These are phyloP conservation scores for Takifugu flavidus DNA, from an alignment of 2,113 vertebrate species.

Conservation along the genomic window DNA sequence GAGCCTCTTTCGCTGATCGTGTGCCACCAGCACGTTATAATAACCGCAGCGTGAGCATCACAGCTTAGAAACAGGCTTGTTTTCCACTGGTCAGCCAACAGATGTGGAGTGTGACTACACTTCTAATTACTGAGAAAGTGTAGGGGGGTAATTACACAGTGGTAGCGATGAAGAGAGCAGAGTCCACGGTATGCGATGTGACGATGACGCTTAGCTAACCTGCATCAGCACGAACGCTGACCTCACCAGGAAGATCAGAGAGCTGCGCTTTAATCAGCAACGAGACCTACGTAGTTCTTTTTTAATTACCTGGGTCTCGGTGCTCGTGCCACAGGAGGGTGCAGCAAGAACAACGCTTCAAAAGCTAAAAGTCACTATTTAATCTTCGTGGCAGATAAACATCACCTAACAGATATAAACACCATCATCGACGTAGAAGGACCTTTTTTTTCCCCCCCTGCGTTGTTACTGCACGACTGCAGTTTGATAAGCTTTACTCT, in stretches of 20 bases:
- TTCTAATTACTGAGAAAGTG: slow-evolving; percentile 66
- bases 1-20: slow-evolving; percentile 40
- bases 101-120: slow-evolving; percentile 67
- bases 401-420: not conserved
- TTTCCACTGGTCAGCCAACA: slow-evolving; percentile 60
- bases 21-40: slow-evolving; percentile 30
- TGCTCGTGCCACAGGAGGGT: not conserved
- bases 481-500: slow-evolving; percentile 41
- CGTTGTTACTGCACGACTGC: slow-evolving; percentile 18
- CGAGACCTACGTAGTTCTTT: slow-evolving; percentile 3
- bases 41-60: slow-evolving; percentile 36
- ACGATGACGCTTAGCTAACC: slow-evolving; percentile 32
- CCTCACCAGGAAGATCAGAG: slow-evolving; percentile 31
- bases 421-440: too few relatives aligned
- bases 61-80: slow-evolving; percentile 39
- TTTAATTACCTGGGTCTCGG: not conserved
- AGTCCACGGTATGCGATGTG: slow-evolving; percentile 48
- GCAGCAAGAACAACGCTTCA: slow-evolving; percentile 10
- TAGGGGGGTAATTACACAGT: slow-evolving; percentile 65
- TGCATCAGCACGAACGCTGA: slow-evolving; percentile 43
- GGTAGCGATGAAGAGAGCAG: slow-evolving; percentile 65
- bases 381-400: not conserved
- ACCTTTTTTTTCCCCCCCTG: not conserved
- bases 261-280: slow-evolving; percentile 8
- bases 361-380: not conserved